Evolutionary conservation across 2,888 invertebrate genomes (phyloP).

Genomic region (Cyrtodaria siliqua): DNA sequence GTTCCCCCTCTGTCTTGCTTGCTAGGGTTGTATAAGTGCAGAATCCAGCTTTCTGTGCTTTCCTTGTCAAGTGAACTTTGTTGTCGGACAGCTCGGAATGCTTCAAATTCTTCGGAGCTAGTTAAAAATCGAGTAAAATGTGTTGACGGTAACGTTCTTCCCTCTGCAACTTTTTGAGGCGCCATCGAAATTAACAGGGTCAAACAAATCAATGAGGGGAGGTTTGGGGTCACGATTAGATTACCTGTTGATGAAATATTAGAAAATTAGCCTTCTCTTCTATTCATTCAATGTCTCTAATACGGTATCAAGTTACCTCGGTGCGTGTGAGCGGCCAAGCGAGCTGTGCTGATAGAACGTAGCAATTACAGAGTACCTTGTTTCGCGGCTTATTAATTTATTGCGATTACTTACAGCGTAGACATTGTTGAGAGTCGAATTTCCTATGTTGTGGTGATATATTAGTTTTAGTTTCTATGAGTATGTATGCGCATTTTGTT

Average conservation of each 20-base stretch:
- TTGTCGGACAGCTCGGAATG: no score
- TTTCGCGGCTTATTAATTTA: constrained; percentile 60
- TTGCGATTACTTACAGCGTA: constrained; percentile 43
- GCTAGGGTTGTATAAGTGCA: no score
- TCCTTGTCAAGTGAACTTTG: no score
- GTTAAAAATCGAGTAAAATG: no score
- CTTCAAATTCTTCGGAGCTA: no score
- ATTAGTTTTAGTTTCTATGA: constrained; percentile 3
- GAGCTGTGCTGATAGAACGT: constrained; percentile 46
- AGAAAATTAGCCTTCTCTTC: constrained; percentile 52
- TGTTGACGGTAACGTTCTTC: neutral
- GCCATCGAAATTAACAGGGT: constrained; percentile 43
- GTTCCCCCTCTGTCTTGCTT: no score
- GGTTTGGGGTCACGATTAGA: constrained; percentile 35
- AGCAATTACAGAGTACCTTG: constrained; percentile 50
- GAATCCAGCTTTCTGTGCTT: no score
- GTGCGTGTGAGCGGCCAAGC: constrained; percentile 52
- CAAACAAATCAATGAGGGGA: constrained; percentile 31
- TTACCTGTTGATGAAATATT: constrained; percentile 59
- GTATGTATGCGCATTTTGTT: constrained; percentile 12
- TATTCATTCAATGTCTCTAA: constrained; percentile 51
- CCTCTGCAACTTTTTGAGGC: constrained; percentile 9
- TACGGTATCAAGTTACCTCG: constrained; percentile 53
- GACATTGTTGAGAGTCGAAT: constrained; percentile 54
- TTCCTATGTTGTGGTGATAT: constrained; percentile 42